A percentile compares a stretch with the other conserved stretches of the same genome.
phyloP scores from a whole-genome alignment of 2,797 vertebrate genomes.

The Sebastes goodei region DNA sequence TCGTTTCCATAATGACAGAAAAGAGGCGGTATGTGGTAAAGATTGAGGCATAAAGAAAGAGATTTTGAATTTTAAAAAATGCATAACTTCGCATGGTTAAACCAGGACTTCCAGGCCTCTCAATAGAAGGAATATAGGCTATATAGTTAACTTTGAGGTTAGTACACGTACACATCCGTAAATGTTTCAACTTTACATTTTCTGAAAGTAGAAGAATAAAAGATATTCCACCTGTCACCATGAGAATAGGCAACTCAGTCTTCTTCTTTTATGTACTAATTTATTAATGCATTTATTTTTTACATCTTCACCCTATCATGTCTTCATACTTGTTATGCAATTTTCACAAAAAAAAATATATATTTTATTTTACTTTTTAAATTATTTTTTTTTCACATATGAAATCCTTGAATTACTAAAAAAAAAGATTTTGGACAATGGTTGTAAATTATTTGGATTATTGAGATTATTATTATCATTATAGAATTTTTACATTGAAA shows the following conservation, averaged over 20 bases:
- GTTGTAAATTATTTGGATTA: not conserved
- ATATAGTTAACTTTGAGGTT: not conserved
- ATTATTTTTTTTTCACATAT: not conserved
- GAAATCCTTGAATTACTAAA: not conserved
- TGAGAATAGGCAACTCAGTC: too few species aligned
- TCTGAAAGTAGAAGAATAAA: not conserved
- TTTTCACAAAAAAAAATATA: not conserved
- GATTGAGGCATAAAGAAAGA: too few species aligned
- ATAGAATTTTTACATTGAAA: not conserved
- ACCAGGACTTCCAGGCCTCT: too few species aligned
- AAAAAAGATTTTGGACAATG: not conserved
- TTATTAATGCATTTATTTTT: not conserved
- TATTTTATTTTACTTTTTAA: too few species aligned
- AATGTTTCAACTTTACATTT: not conserved
- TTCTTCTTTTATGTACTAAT: not conserved
- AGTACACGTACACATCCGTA: not conserved
- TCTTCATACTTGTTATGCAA: not conserved
- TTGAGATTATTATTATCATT: not conserved
- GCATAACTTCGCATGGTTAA: not conserved
- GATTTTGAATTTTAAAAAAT: too few species aligned
- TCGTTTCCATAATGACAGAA: not conserved
- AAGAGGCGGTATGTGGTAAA: too few species aligned
- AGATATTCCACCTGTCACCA: not conserved
- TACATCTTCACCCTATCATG: too few species aligned
- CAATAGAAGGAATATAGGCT: not conserved